Evolutionary conservation across 2,797 vertebrate genomes (phyloP).

Genomic region (Acanthurus tractus): DNA sequence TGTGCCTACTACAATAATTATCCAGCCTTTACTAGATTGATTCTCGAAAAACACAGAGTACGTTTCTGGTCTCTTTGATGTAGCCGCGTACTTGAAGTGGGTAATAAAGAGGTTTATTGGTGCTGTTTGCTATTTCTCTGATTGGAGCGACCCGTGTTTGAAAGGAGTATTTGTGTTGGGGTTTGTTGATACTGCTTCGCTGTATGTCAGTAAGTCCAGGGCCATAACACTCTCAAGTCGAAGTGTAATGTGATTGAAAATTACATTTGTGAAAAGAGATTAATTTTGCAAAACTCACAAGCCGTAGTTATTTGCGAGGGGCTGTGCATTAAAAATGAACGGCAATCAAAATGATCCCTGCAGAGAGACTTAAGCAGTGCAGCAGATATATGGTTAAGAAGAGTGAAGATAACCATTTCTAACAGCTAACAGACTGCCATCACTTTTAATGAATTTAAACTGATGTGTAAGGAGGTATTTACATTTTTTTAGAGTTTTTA

Average conservation of each 20-base stretch:
- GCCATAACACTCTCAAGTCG: not conserved
- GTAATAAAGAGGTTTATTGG: slow-evolving; percentile 60
- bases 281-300: slow-evolving; percentile 15
- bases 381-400: not conserved
- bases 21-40: slow-evolving; percentile 51
- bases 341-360: slow-evolving; percentile 16
- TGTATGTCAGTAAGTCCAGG: slow-evolving; percentile 13
- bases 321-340: slow-evolving; percentile 13
- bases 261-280: slow-evolving; percentile 9
- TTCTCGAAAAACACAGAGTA: slow-evolving; percentile 9
- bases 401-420: not conserved
- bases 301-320: slow-evolving; percentile 14
- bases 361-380: not conserved
- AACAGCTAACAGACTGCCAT: not conserved
- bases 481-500: too few relatives aligned
- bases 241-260: slow-evolving; percentile 10
- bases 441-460: not conserved
- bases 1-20: slow-evolving; percentile 65
- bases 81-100: slow-evolving; percentile 38
- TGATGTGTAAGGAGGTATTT: not conserved
- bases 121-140: slow-evolving; percentile 51
- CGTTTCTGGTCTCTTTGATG: slow-evolving; percentile 71
- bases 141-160: slow-evolving; percentile 37
- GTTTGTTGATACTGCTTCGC: slow-evolving; percentile 53
- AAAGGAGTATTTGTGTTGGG: slow-evolving; percentile 47